A percentile compares a stretch with the other conserved stretches of the same genome.
phyloP scores from a whole-genome alignment of 1,140 invertebrate genomes.

The Archegozetes longisetosus region DNA sequence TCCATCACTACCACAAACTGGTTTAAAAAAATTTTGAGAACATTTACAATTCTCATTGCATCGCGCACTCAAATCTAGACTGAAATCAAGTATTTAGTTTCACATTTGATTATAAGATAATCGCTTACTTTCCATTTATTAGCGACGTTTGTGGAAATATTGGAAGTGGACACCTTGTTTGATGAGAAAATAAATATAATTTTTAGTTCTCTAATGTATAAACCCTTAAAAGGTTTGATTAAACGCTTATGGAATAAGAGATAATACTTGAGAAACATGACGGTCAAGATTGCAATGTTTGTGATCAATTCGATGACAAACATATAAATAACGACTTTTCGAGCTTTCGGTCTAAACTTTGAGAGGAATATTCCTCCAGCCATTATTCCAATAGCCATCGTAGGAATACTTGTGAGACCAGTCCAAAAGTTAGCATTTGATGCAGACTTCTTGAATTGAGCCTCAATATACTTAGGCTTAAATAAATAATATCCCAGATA shows the following conservation, averaged over 20 bases:
- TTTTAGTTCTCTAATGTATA: too few species aligned
- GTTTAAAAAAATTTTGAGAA: constrained; percentile 41
- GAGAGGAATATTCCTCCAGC: constrained; percentile 34
- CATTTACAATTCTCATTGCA: constrained; percentile 47
- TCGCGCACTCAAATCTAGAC: constrained; percentile 16
- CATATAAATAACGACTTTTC: constrained; percentile 14
- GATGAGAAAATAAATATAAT: too few species aligned
- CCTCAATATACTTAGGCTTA: constrained; percentile 56
- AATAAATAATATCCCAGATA: constrained; percentile 57
- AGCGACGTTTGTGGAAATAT: constrained; percentile 1
- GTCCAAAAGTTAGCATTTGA: constrained; percentile 38
- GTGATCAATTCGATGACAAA: constrained; percentile 2
- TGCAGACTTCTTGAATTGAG: constrained; percentile 51
- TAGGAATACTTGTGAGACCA: constrained; percentile 7
- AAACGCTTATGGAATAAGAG: too few species aligned
- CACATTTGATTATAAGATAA: neutral
- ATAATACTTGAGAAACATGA: constrained; percentile 50
- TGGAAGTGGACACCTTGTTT: constrained; percentile 36
- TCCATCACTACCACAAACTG: constrained; percentile 42
- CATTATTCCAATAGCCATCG: neutral
- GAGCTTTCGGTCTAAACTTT: constrained; percentile 35
- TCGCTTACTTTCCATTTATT: neutral
- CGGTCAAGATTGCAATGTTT: constrained; percentile 30
- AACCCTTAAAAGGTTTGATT: too few species aligned
- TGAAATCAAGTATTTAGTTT: neutral